Evolutionary conservation across 1,140 invertebrate species (phyloP).

Genomic region (Drosophila malerkotliana): DNA sequence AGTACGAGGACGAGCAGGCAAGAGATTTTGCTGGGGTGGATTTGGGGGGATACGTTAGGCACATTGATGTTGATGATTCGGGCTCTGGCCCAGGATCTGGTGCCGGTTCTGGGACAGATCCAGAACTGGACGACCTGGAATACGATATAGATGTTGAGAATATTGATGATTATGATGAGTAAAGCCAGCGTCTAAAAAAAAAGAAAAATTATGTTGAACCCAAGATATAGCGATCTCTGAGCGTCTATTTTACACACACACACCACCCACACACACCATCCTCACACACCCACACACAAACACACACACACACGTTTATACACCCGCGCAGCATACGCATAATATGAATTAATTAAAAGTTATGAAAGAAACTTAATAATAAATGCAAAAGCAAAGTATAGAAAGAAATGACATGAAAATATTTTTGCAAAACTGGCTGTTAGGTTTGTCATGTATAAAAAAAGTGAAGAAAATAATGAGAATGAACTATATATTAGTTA

Average conservation of each 20-base stretch:
- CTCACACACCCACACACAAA: slow-evolving; percentile 23
- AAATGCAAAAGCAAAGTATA: slow-evolving; percentile 55
- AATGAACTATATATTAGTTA: slow-evolving; percentile 64
- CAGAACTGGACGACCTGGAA: slow-evolving; percentile 47
- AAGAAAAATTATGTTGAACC: slow-evolving; percentile 50
- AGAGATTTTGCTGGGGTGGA: slow-evolving; percentile 45
- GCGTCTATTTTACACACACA: slow-evolving; percentile 55
- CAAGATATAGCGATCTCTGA: slow-evolving; percentile 73
- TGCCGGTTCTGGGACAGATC: slow-evolving; percentile 26
- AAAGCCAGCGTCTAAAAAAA: slow-evolving; percentile 45
- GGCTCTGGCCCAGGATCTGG: slow-evolving; percentile 11
- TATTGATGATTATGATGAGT: slow-evolving; percentile 59
- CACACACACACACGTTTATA: slow-evolving; percentile 4
- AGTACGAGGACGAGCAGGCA: slow-evolving; percentile 5
- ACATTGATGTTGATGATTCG: slow-evolving; percentile 22
- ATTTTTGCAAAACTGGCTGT: slow-evolving; percentile 78
- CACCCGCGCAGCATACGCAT: slow-evolving; percentile 36
- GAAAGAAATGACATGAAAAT: slow-evolving; percentile 33
- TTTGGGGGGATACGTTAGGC: slow-evolving; percentile 30
- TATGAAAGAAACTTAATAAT: slow-evolving; percentile 64
- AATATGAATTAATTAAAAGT: slow-evolving; percentile 66
- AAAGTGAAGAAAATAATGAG: slow-evolving; percentile 19
- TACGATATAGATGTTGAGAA: slow-evolving; percentile 56
- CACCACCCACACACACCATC: slow-evolving; percentile 19
- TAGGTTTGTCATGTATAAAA: slow-evolving; percentile 64